Evolutionary conservation across 2,888 invertebrate genomes (phyloP).

Genomic region (Diloba caeruleocephala): DNA sequence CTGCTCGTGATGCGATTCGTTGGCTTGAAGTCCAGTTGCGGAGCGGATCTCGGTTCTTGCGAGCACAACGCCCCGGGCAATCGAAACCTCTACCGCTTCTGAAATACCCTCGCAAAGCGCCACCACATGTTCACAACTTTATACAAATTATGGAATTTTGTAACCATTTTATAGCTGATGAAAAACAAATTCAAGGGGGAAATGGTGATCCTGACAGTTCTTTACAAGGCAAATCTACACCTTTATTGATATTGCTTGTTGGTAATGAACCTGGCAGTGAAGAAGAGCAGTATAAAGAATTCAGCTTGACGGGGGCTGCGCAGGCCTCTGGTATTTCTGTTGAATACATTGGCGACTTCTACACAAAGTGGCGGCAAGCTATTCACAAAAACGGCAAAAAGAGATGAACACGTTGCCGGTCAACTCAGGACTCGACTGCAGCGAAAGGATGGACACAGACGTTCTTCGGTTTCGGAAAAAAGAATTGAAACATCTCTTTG

Average conservation of each 20-base stretch:
- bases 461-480: conserved; percentile 60
- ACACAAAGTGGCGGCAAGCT: conserved; percentile 95
- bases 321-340: conserved; percentile 94
- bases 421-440: conserved; percentile 70
- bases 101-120: conserved; percentile 81
- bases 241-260: conserved; percentile 93
- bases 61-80: conserved; percentile 96
- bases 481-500: conserved; percentile 60
- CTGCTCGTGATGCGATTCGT: conserved; percentile 97
- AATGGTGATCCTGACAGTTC: conserved; percentile 76
- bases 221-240: conserved; percentile 75
- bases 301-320: conserved; percentile 93
- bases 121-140: conserved; percentile 90
- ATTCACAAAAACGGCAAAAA: conserved; percentile 84
- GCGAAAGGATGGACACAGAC: conserved; percentile 62
- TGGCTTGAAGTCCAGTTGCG: conserved; percentile 97
- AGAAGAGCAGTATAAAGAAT: conserved; percentile 90
- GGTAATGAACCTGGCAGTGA: conserved; percentile 85
- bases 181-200: conserved; percentile 73
- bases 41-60: conserved; percentile 95
- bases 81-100: conserved; percentile 91
- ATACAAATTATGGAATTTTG: conserved; percentile 96
- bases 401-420: conserved; percentile 73
- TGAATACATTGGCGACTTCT: conserved; percentile 95
- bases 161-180: conserved; percentile 90